Evolutionary conservation across 2,888 invertebrate species (phyloP), one percentile per base, ranked within the genome.

Genomic region (Dexiosoma caninum): DNA sequence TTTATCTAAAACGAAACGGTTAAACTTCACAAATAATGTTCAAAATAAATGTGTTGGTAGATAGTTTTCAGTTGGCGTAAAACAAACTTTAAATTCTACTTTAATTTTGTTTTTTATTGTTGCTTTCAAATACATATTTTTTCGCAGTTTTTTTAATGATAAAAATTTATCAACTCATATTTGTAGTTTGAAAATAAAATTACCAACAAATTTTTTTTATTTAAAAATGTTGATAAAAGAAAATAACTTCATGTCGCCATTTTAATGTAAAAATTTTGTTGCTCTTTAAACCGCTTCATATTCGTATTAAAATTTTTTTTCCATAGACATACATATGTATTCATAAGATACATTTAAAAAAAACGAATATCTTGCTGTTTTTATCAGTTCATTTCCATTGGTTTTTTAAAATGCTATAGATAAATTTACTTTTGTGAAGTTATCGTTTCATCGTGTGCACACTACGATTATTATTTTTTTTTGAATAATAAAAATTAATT

Each of bases 91-190:
- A 69, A 69, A 76, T 60, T 72, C 62, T 72, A 64, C 69, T 75
- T 51, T 19, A 59, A 57, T 64, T 71, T 62, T 40, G 2, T 10
- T 44, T 23, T 64, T 35, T 55, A 40, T 51, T 60, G 30, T 49
- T 42, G 27, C 30, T 60, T 62, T 60, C 8, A 60, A 60, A 59
- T 40, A 5, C 3, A 5, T 27, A 5, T 27, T 27, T 27, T 27
- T 27, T 27, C 27, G 6, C 27, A 5, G 3, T 27, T 27, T 57
- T 57, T 53, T 66, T 12, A 2, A 66, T 71, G 79, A 83, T 83
- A 81, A 81, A 74, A 40, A 57, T 77, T 81, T 83, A 83, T 83
- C 83, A 79, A 44, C 75, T n/a, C n/a, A n/a, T n/a, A n/a, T n/a
- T n/a, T n/a, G n/a, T 75, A 75, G 40, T 75, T 77, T 59, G 53